phyloP scores from a whole-genome alignment of 2,888 invertebrate genomes.

The Eupithecia subfuscata region DNA sequence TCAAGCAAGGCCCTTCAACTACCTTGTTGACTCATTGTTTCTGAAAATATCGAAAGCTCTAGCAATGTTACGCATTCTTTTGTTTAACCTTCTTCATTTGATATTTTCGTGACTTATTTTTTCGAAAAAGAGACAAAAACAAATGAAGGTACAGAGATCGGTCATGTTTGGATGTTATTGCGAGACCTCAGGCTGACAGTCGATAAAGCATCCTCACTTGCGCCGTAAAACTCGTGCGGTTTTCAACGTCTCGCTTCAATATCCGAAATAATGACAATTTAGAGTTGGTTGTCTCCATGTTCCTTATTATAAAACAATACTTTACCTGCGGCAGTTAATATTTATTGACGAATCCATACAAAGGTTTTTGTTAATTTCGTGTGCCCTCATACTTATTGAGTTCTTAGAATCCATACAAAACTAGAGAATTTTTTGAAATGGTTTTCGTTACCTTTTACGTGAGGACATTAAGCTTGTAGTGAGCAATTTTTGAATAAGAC shows the following conservation, averaged over 20 bases:
- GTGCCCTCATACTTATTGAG: too few species aligned
- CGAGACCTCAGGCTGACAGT: constrained; percentile 57
- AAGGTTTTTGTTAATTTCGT: too few species aligned
- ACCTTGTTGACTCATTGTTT: constrained; percentile 3
- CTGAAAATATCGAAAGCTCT: constrained; percentile 2
- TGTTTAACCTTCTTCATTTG: not conserved
- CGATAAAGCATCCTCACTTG: constrained; percentile 72
- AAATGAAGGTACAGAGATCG: constrained; percentile 1
- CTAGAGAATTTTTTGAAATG: not conserved
- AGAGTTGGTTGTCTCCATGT: constrained; percentile 50
- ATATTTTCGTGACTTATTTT: not conserved
- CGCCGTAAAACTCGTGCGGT: constrained; percentile 78
- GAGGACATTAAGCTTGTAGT: not conserved
- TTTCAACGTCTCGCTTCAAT: constrained; percentile 69
- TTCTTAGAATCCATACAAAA: not conserved
- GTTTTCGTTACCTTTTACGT: not conserved
- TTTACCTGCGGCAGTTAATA: not conserved
- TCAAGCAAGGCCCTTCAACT: constrained; percentile 6
- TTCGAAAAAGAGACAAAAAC: not conserved
- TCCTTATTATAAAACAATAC: not conserved
- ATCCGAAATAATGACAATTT: constrained; percentile 72
- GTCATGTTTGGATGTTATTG: constrained; percentile 57
- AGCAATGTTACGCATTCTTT: not conserved
- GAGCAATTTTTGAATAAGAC: not conserved
- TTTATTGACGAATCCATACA: not conserved